phyloP scores from a whole-genome alignment of 2,888 invertebrate genomes.

The Conus canariensis region DNA sequence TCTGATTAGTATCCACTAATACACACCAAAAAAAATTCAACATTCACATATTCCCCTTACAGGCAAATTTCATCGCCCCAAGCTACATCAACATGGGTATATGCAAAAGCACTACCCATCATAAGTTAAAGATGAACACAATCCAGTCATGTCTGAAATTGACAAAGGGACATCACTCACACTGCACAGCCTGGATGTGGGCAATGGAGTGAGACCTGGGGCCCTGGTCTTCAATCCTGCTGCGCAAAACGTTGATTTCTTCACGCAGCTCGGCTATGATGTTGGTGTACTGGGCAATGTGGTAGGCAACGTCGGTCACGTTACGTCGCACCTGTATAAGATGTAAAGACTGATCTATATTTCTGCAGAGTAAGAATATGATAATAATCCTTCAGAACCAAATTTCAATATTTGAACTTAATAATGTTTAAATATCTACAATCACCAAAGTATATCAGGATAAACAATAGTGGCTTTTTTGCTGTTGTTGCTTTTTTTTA shows the following conservation, averaged over 20 bases:
- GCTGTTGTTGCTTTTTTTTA: too few relatives aligned
- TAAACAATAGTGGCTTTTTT: too few relatives aligned
- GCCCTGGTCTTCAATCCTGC: conserved; percentile 69
- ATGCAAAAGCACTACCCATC: neutral
- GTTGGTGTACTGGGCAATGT: conserved; percentile 90
- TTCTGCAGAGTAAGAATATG: conserved; percentile 27
- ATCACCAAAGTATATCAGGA: too few relatives aligned
- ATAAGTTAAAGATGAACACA: neutral
- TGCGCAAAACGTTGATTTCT: conserved; percentile 84
- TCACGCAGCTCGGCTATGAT: conserved; percentile 90
- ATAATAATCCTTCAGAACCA: neutral
- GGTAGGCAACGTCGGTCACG: conserved; percentile 86
- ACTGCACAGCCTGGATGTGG: conserved; percentile 72
- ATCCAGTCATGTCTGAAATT: too few relatives aligned
- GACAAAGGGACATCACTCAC: conserved; percentile 53
- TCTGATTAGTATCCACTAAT: too few relatives aligned
- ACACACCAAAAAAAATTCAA: too few relatives aligned
- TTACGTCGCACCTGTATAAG: conserved; percentile 83
- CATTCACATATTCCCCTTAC: too few relatives aligned
- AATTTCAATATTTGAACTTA: too few relatives aligned
- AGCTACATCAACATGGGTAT: too few relatives aligned
- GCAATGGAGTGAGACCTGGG: conserved; percentile 59
- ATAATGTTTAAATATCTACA: too few relatives aligned
- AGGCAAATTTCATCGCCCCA: too few relatives aligned
- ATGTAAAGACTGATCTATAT: neutral